These are phyloP conservation scores for Mus spretus DNA, from an alignment of 2,797 vertebrate species.

Conservation along the genomic window DNA sequence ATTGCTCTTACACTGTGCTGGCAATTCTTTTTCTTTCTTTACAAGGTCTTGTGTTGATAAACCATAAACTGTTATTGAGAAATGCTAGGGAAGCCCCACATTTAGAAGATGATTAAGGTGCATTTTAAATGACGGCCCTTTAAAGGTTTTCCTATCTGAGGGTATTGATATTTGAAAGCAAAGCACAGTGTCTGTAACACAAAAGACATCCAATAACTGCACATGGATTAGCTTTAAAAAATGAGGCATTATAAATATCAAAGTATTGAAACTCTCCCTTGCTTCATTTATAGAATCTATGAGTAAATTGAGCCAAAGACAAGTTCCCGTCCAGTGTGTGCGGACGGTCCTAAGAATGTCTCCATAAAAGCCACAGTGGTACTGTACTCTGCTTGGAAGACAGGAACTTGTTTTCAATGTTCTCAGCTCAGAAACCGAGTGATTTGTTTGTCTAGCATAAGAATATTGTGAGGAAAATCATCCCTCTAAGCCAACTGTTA, in stretches of 20 bases:
- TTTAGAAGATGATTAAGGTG: slow-evolving; percentile 48
- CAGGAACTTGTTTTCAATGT: not conserved
- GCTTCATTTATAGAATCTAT: slow-evolving; percentile 59
- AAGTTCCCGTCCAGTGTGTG: not conserved
- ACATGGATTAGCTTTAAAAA: slow-evolving; percentile 66
- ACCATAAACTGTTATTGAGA: slow-evolving; percentile 2
- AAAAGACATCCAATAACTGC: slow-evolving; percentile 52
- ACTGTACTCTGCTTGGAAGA: not conserved
- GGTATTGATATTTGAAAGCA: slow-evolving; percentile 60
- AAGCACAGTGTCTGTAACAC: slow-evolving; percentile 12
- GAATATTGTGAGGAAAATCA: not conserved
- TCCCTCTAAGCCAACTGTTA: not conserved
- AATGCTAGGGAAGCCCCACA: not conserved
- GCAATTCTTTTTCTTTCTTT: not conserved
- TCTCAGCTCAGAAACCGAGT: not conserved
- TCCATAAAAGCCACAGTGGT: not conserved
- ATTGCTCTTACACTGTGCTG: not conserved
- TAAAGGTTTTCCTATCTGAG: slow-evolving; percentile 54
- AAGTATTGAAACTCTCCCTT: slow-evolving; percentile 15
- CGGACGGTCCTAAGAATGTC: not conserved
- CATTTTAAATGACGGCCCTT: slow-evolving; percentile 54
- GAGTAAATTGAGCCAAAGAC: slow-evolving; percentile 50
- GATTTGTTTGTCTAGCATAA: not conserved
- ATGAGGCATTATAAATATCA: slow-evolving; percentile 22
- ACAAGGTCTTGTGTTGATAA: not conserved